Conservation (phyloP, 2,888 invertebrate genomes). For the Argyresthia albistria region DNA sequence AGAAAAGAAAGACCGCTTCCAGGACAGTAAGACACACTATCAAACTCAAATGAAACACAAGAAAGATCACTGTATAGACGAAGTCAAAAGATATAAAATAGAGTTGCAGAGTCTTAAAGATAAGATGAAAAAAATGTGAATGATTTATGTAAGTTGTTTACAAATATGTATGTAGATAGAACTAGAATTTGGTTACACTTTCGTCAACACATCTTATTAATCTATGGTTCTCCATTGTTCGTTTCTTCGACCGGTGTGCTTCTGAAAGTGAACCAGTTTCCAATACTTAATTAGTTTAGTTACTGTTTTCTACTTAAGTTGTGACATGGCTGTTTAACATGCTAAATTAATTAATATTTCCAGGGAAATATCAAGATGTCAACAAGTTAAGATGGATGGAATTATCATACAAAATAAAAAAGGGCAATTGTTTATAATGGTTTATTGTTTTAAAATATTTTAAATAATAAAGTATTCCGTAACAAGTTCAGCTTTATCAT, state of each 20-base stretch:
- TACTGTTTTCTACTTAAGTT: too few species aligned
- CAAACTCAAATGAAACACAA: conserved; percentile 54
- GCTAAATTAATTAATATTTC: too few species aligned
- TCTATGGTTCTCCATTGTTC: too few species aligned
- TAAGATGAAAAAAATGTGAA: conserved; percentile 54
- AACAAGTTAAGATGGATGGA: too few species aligned
- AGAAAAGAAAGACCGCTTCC: conserved; percentile 73
- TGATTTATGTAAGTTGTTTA: conserved; percentile 14
- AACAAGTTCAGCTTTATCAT: conserved; percentile 31
- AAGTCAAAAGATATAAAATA: conserved; percentile 60
- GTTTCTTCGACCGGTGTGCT: too few species aligned
- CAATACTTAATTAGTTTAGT: too few species aligned
- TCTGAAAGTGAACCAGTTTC: too few species aligned
- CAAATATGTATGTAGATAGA: too few species aligned
- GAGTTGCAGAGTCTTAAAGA: conserved; percentile 62
- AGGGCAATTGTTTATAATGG: conserved; percentile 13
- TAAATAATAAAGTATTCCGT: conserved; percentile 20
- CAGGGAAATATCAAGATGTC: too few species aligned
- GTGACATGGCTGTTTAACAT: too few species aligned
- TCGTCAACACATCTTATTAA: too few species aligned
- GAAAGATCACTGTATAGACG: conserved; percentile 37
- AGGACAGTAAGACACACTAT: conserved; percentile 67
- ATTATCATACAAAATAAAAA: neutral
- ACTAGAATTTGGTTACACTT: too few species aligned
- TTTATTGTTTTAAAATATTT: conserved; percentile 15